Evolutionary conservation across 2,888 invertebrate genomes (phyloP), one percentile per base, ranked within the genome.

Genomic region (Drosophila limbata): DNA sequence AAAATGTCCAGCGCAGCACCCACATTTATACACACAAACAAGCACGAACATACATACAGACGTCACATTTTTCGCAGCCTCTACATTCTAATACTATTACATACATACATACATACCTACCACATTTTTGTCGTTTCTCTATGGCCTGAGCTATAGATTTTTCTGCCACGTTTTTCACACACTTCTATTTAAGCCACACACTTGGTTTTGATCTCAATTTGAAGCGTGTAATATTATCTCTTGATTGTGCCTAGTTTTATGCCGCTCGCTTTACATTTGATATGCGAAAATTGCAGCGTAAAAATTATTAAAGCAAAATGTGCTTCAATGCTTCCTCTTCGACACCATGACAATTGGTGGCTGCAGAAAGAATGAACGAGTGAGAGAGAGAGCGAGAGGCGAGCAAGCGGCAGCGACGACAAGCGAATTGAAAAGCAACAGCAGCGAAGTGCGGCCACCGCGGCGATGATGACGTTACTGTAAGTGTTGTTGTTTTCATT

Each of bases 391-490:
- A 53, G 66, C 52, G 61, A 47, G 53, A 45, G 45, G 31, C 55
- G 51, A 37, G 55, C n/a, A 15, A 61, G 71, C 60, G 60, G 47
- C 48, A 42, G 57, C 75, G 70, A 67, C 72, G 74, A 64, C 69
- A 73, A 77, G 86, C 84, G 89, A 89, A 81, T 89, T 87, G 85
- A 74, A 87, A 81, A 83, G 84, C 88, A 88, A 83, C 75, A 86
- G 80, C 83, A 78, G 81, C 79, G 79, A 80, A 81, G 57, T 73
- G 52, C 70, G 74, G 71, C 72, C 53, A 63, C 55, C 56, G 65
- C 77, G 72, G 68, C 70, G 69, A 68, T 73, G 77, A 73, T 78
- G 78, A 79, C 80, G 78, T 77, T 79, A 69, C 73, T 63, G 63
- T 56, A 64, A 66, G 25, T 52, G n/a, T 31, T 73, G 60, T 53